These are phyloP conservation scores for Steinernema feltiae DNA, from an alignment of 1,140 invertebrate species.

Conservation along the genomic window DNA sequence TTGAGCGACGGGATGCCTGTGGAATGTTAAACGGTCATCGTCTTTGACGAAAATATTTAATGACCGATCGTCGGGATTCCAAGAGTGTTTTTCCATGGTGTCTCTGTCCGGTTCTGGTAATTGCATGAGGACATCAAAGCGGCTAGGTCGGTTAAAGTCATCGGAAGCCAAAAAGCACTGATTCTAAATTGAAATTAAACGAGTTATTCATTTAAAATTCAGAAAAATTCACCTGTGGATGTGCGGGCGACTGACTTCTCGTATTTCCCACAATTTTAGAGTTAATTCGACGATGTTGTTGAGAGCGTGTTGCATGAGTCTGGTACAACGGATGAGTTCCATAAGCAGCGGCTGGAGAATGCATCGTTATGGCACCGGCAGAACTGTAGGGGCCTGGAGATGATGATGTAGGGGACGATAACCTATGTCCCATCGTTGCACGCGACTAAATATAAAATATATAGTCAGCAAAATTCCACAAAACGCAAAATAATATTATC, in stretches of 20 bases:
- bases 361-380: not conserved
- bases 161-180: slow-evolving; percentile 31
- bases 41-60: slow-evolving; percentile 98
- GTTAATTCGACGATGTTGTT: not conserved
- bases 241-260: not conserved
- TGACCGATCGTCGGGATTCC: slow-evolving; percentile 93
- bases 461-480: too few relatives aligned
- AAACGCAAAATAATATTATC: too few relatives aligned
- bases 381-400: not conserved
- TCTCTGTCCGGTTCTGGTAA: slow-evolving; percentile 21
- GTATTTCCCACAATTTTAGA: not conserved
- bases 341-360: not conserved
- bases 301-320: not conserved
- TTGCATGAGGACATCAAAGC: slow-evolving; percentile 37
- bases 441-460: not conserved
- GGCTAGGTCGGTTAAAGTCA: slow-evolving; percentile 36
- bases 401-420: slow-evolving; percentile 1
- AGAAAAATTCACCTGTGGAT: not conserved
- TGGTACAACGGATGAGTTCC: not conserved
- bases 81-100: slow-evolving; percentile 60
- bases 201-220: not conserved
- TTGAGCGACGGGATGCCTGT: slow-evolving; percentile 95
- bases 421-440: not conserved
- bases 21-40: slow-evolving; percentile 94
- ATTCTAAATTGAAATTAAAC: not conserved